phyloP scores from a whole-genome alignment of 2,888 invertebrate genomes.

The Ophraella communa region DNA sequence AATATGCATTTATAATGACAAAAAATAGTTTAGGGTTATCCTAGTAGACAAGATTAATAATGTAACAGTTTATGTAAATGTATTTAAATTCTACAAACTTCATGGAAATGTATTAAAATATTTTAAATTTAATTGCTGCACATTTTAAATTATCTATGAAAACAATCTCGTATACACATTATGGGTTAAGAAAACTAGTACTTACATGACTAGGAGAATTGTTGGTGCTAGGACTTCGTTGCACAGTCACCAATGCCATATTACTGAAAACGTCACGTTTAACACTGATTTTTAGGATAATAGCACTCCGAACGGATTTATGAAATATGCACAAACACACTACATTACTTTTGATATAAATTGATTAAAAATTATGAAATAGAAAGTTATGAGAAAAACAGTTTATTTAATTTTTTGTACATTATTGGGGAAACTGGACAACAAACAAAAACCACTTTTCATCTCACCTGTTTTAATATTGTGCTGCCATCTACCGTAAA shows the following conservation, averaged over 20 bases:
- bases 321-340: conserved; percentile 38
- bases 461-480: conserved; percentile 15
- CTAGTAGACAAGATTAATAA: background rate
- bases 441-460: conserved; percentile 23
- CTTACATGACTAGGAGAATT: conserved; percentile 63
- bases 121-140: background rate
- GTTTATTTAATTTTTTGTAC: conserved; percentile 17
- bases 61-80: background rate
- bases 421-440: conserved; percentile 5
- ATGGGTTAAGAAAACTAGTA: conserved; percentile 1
- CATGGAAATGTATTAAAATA: background rate
- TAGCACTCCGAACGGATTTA: conserved; percentile 40
- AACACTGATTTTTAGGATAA: conserved; percentile 31
- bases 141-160: background rate
- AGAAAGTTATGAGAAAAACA: conserved; percentile 2
- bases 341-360: conserved; percentile 53
- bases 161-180: background rate
- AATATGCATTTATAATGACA: background rate
- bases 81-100: background rate
- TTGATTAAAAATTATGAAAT: conserved; percentile 3
- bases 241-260: conserved; percentile 77
- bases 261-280: conserved; percentile 35
- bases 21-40: background rate
- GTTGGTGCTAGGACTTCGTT: conserved; percentile 74
- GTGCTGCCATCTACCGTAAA: conserved; percentile 1